Percentiles rank a stretch among this genome's conserved stretches.
phyloP scores from a whole-genome alignment of 1,140 invertebrate genomes.

The Nautilus pompilius region DNA sequence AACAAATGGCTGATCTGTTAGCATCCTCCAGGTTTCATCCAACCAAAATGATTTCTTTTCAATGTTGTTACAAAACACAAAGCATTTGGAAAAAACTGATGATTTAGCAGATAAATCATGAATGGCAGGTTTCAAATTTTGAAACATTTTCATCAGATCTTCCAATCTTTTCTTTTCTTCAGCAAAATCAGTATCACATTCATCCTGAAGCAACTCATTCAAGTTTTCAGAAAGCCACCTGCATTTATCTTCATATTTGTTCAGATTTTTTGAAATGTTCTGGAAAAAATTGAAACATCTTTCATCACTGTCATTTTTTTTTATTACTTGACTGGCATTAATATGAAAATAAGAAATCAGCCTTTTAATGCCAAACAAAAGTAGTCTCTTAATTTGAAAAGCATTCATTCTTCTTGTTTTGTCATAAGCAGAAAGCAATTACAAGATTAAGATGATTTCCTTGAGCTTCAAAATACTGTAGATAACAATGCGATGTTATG shows the following conservation, averaged over 20 bases:
- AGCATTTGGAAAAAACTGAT: constrained; percentile 87
- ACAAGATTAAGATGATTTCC: too few species aligned
- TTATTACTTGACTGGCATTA: not conserved
- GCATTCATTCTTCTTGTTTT: too few species aligned
- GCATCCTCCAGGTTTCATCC: constrained; percentile 43
- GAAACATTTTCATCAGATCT: constrained; percentile 69
- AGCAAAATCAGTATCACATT: constrained; percentile 73
- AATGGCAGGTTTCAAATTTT: constrained; percentile 85
- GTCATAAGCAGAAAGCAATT: too few species aligned
- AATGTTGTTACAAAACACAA: constrained; percentile 84
- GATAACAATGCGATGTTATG: too few species aligned
- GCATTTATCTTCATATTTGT: constrained; percentile 85
- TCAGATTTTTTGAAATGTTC: constrained; percentile 64
- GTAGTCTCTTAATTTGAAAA: too few species aligned
- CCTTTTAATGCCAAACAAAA: too few species aligned
- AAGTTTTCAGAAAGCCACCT: constrained; percentile 90
- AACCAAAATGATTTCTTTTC: constrained; percentile 66
- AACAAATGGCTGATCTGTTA: constrained; percentile 69
- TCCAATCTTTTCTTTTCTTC: constrained; percentile 73
- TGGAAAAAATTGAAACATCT: too few species aligned
- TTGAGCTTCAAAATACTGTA: too few species aligned
- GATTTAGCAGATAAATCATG: constrained; percentile 90
- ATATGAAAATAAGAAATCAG: not conserved
- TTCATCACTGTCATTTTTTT: not conserved
- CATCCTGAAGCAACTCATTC: constrained; percentile 78